These are phyloP conservation scores for Eupithecia exiguata DNA, from an alignment of 2,888 invertebrate genomes.

Conservation along the genomic window DNA sequence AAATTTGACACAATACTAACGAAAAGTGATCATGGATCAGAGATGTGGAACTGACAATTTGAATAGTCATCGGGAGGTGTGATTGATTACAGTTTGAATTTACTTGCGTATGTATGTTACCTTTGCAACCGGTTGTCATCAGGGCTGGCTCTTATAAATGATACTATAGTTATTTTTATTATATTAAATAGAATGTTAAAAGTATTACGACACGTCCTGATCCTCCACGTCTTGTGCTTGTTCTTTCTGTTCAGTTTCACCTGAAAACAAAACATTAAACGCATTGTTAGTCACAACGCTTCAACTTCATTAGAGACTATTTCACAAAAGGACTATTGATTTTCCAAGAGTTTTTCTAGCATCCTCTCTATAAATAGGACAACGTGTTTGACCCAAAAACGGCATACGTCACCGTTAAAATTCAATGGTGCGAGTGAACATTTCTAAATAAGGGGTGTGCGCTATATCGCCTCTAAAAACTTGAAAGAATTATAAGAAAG, in stretches of 20 bases:
- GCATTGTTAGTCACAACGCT: background rate
- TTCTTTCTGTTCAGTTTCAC: slow-evolving; percentile 95
- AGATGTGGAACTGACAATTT: slow-evolving; percentile 38
- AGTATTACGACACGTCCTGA: slow-evolving; percentile 96
- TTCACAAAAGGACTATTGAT: background rate
- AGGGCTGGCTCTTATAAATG: slow-evolving; percentile 78
- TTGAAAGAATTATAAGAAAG: background rate
- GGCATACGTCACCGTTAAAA: slow-evolving; percentile 21
- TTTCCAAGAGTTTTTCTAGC: slow-evolving; percentile 1
- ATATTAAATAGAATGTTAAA: slow-evolving; percentile 74
- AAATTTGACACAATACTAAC: slow-evolving; percentile 69
- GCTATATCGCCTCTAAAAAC: background rate
- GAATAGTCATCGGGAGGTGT: slow-evolving; percentile 29
- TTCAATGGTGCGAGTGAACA: slow-evolving; percentile 30
- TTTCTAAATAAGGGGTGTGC: slow-evolving; percentile 6
- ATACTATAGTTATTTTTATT: slow-evolving; percentile 82
- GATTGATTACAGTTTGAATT: slow-evolving; percentile 47
- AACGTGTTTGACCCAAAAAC: slow-evolving; percentile 37
- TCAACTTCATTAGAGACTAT: background rate
- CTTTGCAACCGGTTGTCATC: slow-evolving; percentile 71
- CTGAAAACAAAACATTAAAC: slow-evolving; percentile 79
- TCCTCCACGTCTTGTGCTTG: slow-evolving; percentile 96
- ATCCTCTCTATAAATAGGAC: slow-evolving; percentile 33
- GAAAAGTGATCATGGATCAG: slow-evolving; percentile 36
- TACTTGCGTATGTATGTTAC: slow-evolving; percentile 42